Percentiles rank a stretch among this genome's conserved stretches.
Conservation (phyloP, 2,888 invertebrate species). For the Synanthedon andrenaeformis region DNA sequence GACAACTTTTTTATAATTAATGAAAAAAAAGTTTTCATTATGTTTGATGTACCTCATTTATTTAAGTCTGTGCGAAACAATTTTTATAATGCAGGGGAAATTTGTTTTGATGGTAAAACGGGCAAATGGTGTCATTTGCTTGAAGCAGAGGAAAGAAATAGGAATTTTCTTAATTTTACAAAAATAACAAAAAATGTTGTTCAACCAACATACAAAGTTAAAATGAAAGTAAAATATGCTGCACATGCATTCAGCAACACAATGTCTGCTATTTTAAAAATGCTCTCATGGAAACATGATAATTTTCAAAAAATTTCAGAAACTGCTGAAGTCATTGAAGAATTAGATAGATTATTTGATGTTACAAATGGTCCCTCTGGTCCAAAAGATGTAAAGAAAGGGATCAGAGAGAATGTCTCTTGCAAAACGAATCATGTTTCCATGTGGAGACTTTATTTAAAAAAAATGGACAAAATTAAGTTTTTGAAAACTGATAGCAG, state of each 20-base stretch:
- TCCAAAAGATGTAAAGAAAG: slow-evolving; percentile 7
- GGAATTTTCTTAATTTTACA: slow-evolving; percentile 1
- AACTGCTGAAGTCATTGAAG: slow-evolving; percentile 6
- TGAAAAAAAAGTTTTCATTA: slow-evolving; percentile 4
- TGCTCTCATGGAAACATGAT: slow-evolving; percentile 3
- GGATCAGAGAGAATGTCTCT: slow-evolving; percentile 8
- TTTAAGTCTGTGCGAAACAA: slow-evolving; percentile 6
- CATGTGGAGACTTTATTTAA: slow-evolving; percentile 4
- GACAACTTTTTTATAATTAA: slow-evolving; percentile 3
- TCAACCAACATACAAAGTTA: slow-evolving; percentile 2
- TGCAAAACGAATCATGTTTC: slow-evolving; percentile 4
- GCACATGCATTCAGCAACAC: slow-evolving; percentile 10
- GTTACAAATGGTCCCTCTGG: slow-evolving; percentile 8
- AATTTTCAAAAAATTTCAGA: slow-evolving; percentile 2
- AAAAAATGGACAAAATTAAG: slow-evolving; percentile 3
- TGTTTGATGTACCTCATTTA: slow-evolving; percentile 6
- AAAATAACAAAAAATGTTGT: slow-evolving; percentile 1
- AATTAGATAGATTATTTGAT: slow-evolving; percentile 7
- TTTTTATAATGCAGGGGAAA: slow-evolving; percentile 3
- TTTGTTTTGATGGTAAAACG: slow-evolving; percentile 1
- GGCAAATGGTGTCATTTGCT: slow-evolving; percentile 5
- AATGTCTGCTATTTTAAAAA: slow-evolving; percentile 7
- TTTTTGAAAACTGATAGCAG: slow-evolving; percentile 3
- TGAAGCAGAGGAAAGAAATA: slow-evolving; percentile 2
- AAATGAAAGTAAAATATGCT: slow-evolving; percentile 10